Evolutionary conservation across 2,888 invertebrate genomes (phyloP), one percentile per base, ranked within the genome.

Genomic region (Amphipyra berbera): DNA sequence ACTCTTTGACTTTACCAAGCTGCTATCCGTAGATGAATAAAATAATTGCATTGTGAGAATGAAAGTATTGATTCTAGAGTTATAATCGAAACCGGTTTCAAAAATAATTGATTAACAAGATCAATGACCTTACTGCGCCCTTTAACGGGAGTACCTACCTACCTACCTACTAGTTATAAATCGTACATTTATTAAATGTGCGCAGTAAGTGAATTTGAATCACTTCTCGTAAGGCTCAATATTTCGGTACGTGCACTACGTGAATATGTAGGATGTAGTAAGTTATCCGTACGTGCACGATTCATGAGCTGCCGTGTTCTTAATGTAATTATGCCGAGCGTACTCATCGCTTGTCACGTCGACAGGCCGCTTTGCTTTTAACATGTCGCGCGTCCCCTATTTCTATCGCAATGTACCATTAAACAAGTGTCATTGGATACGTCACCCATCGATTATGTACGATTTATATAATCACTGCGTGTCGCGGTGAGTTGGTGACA

Each of bases 381-480:
- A 48, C 66, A 57, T 52, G 52, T 42, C 44, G 21, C 56, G 52
- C 48, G 50, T 48, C 49, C 53, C 37, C 6, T 45, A 30, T 46
- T 57, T 49, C 61, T 59, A 58, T 68, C 59, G 77, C 71, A 78
- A 75, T 65, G 56, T 46, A 52, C 48, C 60, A 56, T 63, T 53
- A 59, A 64, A 68, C 63, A 61, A 57, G 52, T 56, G 60, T 49
- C 65, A 58, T 57, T 63, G 61, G 38, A 65, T 27, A 71, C 68
- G 81, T 78, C 77, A 77, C 67, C 61, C 56, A 59, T 68, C 70
- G 68, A 69, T 76, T 79, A 79, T 79, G 79, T 79, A 62, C 69
- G 67, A 76, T 77, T 84, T 85, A 83, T 81, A 76, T 86, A 86
- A 87, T 74, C 58, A 62, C 53, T 56, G 42, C 61, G 68, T 61